Conservation (phyloP, 1,140 invertebrate genomes). For the Sycobia sp. region DNA sequence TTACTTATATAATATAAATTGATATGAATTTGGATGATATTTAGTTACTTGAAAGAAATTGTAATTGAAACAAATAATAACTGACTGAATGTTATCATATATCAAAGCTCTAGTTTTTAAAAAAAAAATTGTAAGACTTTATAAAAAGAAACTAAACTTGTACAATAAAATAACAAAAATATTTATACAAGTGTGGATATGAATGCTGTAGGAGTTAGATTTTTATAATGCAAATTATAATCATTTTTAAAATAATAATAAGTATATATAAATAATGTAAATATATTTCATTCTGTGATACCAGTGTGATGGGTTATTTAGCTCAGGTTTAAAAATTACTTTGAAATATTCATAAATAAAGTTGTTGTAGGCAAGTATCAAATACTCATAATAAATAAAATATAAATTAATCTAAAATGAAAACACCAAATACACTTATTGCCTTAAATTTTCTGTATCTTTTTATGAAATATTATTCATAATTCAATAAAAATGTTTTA, state of each 20-base stretch:
- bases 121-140: too few relatives aligned
- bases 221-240: conserved; percentile 12
- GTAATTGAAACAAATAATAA: too few relatives aligned
- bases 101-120: too few relatives aligned
- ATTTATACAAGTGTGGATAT: too few relatives aligned
- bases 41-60: too few relatives aligned
- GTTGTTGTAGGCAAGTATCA: not conserved
- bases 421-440: not conserved
- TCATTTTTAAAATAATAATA: too few relatives aligned
- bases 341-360: not conserved
- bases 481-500: conserved; percentile 6
- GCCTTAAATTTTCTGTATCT: conserved; percentile 5
- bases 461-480: not conserved
- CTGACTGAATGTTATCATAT: too few relatives aligned
- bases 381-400: not conserved
- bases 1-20: too few relatives aligned
- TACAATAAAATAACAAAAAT: too few relatives aligned
- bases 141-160: too few relatives aligned
- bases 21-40: too few relatives aligned
- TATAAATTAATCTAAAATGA: conserved; percentile 3
- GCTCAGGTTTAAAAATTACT: not conserved
- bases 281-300: conserved; percentile 47
- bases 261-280: conserved; percentile 35
- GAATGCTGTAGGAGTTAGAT: too few relatives aligned
- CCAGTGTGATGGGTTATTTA: conserved; percentile 23